Base-by-base conservation (phyloP, 1,140 invertebrate genomes). In the Pectinophora gossypiella region DNA sequence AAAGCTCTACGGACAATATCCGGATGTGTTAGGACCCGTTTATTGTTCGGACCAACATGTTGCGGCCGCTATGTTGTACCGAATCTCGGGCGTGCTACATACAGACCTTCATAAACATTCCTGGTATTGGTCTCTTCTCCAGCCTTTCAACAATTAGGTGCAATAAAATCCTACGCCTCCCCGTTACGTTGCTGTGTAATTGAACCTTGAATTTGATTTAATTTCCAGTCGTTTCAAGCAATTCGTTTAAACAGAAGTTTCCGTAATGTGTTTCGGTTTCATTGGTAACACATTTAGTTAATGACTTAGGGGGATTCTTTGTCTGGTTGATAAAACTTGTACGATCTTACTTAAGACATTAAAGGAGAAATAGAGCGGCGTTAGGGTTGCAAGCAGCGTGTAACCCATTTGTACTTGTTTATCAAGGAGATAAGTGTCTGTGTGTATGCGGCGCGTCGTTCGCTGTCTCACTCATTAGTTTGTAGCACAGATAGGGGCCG, bases 391-490 rank as follows among this genome's bases (percentile, higher is more conserved):
- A 69, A 71, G 68, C 59, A 75, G 71, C 61, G 63, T 74, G 76
- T 75, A 69, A 70, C 71, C 75, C 71, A 80, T 83, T 80, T 76
- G 75, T 80, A 78, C 63, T 78, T 72, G 68, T 80, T 81, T 83
- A 80, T 83, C 76, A 64, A 56, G 56, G 49, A 74, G 72, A 79
- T 78, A 75, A 75, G 65, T 68, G 68, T 71, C 65, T 64, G 48
- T 53, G 51, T 59, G 70, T 70, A 69, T 68, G 66, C 68, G 68
- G 64, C 70, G 42, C 65, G 74, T 60, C 67, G 54, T 20, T 56
- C 62, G 61, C 53, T 64, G 45, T 48, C 59, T 56, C 67, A 67
- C 75, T 78, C 73, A 81, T 78, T 78, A 78, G 71, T 77, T 70
- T 48, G 60, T 59, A 59, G 68, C 54, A 72, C n/a, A 76, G 73